A percentile compares a stretch with the other conserved stretches of the same genome.
Evolutionary conservation across 2,113 vertebrate genomes (phyloP).

Genomic region (Synodontis membranacea): DNA sequence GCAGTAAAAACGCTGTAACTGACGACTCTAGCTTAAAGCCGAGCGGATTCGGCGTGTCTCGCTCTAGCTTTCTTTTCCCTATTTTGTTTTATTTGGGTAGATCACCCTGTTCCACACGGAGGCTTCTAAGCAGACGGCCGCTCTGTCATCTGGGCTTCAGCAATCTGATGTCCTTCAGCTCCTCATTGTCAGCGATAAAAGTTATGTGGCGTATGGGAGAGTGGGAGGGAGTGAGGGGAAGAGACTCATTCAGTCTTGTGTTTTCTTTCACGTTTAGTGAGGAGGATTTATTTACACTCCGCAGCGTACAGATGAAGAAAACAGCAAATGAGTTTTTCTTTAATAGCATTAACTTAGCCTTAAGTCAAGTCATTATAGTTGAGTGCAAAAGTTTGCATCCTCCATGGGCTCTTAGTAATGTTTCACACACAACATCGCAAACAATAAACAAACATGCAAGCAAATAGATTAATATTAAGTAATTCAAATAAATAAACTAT

Average conservation of each 20-base stretch:
- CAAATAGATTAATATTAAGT: too few species aligned
- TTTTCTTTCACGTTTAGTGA: constrained; percentile 58
- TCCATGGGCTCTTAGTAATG: background rate
- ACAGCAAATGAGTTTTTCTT: too few species aligned
- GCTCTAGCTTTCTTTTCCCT: background rate
- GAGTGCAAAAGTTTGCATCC: background rate
- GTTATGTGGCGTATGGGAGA: constrained; percentile 52
- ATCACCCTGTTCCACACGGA: constrained; percentile 9
- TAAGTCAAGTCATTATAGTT: background rate
- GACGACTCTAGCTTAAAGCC: constrained; percentile 54
- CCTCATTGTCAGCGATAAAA: constrained; percentile 65
- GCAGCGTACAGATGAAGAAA: constrained; percentile 45
- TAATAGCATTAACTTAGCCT: background rate
- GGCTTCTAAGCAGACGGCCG: constrained; percentile 61
- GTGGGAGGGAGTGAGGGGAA: constrained; percentile 44
- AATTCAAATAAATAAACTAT: too few species aligned
- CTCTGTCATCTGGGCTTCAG: constrained; percentile 50
- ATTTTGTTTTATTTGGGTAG: constrained; percentile 6
- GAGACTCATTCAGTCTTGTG: constrained; percentile 53
- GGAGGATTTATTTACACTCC: constrained; percentile 61
- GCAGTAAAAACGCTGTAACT: constrained; percentile 56
- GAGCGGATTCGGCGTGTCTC: constrained; percentile 48
- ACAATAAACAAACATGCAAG: too few species aligned
- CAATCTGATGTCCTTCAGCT: constrained; percentile 48
- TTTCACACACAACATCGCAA: background rate